Evolutionary conservation across 2,888 invertebrate species (phyloP).

Genomic region (Caenorhabditis sulstoni): DNA sequence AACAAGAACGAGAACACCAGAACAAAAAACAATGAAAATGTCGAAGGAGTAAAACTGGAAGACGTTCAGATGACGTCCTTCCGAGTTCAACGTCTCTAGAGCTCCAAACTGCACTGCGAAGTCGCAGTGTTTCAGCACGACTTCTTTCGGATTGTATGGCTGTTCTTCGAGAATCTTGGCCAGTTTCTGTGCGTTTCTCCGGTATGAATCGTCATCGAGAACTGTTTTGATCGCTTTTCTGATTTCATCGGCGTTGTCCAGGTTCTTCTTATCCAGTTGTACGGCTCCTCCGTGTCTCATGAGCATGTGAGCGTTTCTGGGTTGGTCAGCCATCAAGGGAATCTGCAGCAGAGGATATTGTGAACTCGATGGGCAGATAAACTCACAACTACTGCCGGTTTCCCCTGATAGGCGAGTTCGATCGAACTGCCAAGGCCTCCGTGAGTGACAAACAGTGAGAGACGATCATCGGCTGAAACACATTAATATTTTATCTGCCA

Average conservation of each 20-base stretch:
- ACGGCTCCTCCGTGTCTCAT: slow-evolving; percentile 54
- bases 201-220: slow-evolving; percentile 24
- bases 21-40: background rate
- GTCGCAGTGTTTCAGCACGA: slow-evolving; percentile 49
- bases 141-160: slow-evolving; percentile 49
- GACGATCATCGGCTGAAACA: slow-evolving; percentile 29
- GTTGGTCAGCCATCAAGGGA: slow-evolving; percentile 62
- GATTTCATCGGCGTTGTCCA: slow-evolving; percentile 27
- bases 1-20: background rate
- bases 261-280: slow-evolving; percentile 32
- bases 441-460: slow-evolving; percentile 37
- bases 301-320: slow-evolving; percentile 59
- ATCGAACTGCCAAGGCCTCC: slow-evolving; percentile 51
- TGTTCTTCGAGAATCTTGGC: slow-evolving; percentile 45
- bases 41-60: slow-evolving; percentile 51
- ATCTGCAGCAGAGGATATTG: slow-evolving; percentile 21
- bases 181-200: slow-evolving; percentile 43
- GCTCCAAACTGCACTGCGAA: slow-evolving; percentile 45
- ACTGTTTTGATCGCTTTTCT: slow-evolving; percentile 41
- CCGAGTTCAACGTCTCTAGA: slow-evolving; percentile 40
- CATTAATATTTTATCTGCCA: slow-evolving; percentile 19
- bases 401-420: slow-evolving; percentile 42
- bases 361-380: background rate
- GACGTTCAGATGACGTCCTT: slow-evolving; percentile 50
- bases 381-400: slow-evolving; percentile 36